Conservation (phyloP, 1,140 invertebrate genomes). For the Eupristina koningsbergeri region DNA sequence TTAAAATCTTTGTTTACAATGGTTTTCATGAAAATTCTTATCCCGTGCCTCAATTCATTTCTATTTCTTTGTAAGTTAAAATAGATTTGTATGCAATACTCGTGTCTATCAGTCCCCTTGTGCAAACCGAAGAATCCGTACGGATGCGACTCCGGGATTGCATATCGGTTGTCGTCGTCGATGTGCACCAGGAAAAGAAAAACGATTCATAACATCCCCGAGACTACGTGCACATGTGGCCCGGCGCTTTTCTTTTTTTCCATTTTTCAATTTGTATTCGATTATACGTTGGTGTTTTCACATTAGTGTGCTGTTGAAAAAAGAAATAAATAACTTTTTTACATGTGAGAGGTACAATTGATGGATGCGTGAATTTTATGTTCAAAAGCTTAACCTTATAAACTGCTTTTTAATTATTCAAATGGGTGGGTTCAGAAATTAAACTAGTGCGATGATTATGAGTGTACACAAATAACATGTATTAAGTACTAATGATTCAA, state of each 20-base stretch:
- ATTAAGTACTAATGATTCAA: too few relatives aligned
- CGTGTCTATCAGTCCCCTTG: slow-evolving; percentile 1
- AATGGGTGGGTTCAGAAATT: neutral
- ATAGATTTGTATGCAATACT: slow-evolving; percentile 7
- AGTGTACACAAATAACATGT: too few relatives aligned
- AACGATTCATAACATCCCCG: neutral
- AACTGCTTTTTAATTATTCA: neutral
- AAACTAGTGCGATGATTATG: too few relatives aligned
- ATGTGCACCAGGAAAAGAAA: neutral
- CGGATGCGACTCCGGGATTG: neutral
- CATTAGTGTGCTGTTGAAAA: neutral
- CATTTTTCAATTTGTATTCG: neutral
- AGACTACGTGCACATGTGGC: neutral
- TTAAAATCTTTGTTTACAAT: slow-evolving; percentile 1
- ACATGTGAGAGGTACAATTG: neutral
- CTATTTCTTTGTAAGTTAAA: slow-evolving; percentile 10
- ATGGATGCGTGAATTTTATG: neutral
- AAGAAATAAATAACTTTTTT: slow-evolving; percentile 21
- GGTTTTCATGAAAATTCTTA: neutral
- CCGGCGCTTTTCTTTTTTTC: neutral
- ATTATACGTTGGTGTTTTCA: neutral
- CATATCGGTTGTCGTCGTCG: neutral
- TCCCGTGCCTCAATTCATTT: slow-evolving; percentile 19
- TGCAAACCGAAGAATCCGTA: slow-evolving; percentile 1
- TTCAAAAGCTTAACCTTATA: neutral